Evolutionary conservation across 2,113 vertebrate genomes (phyloP).

Genomic region (Salvator merianae): DNA sequence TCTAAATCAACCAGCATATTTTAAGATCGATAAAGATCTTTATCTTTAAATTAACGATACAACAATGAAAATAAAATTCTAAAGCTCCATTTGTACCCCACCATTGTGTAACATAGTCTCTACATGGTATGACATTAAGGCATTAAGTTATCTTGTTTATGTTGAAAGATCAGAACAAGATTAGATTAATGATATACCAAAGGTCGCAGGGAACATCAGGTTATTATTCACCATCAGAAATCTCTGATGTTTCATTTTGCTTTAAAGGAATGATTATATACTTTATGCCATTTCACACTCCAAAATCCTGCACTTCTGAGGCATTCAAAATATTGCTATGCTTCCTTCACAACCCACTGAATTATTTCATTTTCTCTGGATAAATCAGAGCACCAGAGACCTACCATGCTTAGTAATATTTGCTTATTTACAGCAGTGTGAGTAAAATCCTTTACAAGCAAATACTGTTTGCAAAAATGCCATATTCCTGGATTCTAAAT

Average conservation of each 20-base stretch:
- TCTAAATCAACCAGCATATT: neutral
- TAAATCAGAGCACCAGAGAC: no score
- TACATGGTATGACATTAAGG: neutral
- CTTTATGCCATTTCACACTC: neutral
- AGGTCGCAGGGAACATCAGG: neutral
- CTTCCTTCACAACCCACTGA: neutral
- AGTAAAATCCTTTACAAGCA: neutral
- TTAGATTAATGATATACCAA: constrained; percentile 15
- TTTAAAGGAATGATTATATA: constrained; percentile 2
- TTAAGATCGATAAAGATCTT: neutral
- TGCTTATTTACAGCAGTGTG: neutral
- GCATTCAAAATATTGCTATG: neutral
- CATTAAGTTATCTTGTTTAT: constrained; percentile 14
- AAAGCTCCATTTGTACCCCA: neutral
- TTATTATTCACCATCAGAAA: neutral
- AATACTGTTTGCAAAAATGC: neutral
- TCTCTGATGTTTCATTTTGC: neutral
- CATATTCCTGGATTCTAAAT: no score
- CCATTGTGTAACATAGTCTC: neutral
- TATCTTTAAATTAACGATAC: neutral
- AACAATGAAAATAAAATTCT: neutral
- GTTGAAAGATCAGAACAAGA: constrained; percentile 7
- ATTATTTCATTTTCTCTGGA: neutral
- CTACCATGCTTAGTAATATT: neutral
- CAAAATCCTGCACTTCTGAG: neutral